Base-by-base conservation (phyloP, 2,888 invertebrate genomes). In the Orthonevra nobilis region DNA sequence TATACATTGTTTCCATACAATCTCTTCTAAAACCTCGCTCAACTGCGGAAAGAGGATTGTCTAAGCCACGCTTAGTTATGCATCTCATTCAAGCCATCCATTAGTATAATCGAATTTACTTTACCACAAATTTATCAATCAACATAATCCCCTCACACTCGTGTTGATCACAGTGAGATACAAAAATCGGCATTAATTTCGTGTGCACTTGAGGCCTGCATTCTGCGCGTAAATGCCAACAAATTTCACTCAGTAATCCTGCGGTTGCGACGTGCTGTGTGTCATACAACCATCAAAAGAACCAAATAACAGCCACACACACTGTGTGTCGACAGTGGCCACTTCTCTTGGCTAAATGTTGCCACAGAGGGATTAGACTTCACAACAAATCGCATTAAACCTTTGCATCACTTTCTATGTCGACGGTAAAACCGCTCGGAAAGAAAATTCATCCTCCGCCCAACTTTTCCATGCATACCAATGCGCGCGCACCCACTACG, bases 241-340 rank as follows among this genome's bases (percentile, higher is more conserved):
- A 63, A 63, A 72, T 63, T 63, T 70, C 63, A 10, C 72, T 63
- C 46, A 32, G 46, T 63, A 63, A 48, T 63, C 54, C 14, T 72
- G 48, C 40, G 54, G 70, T 48, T 61, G 46, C n/a, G 7, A 56
- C 44, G 19, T 38, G 17, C 30, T 26, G 64, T n/a, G 26, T 44
- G 19, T 75, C 63, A 69, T 58, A 69, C 75, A 75, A 69, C 58
- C n/a, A n/a, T 69, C 63, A 48, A 69, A 63, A 52, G 50, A 75
- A 14, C 20, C 44, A 61, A 68, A 52, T 40, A 48, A 42, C 19
- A 30, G 17, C 48, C 44, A 15, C 52, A 52, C 56, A 28, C 36
- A 61, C 64, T 56, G 73, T 64, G 63, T 44, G 32, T 50, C 19
- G 19, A 28, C 19, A 14, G 20, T 12, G n/a, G n/a, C 20, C 19